Evolutionary conservation across 2,888 invertebrate species (phyloP).

Genomic region (Aspidiotus rigidus): DNA sequence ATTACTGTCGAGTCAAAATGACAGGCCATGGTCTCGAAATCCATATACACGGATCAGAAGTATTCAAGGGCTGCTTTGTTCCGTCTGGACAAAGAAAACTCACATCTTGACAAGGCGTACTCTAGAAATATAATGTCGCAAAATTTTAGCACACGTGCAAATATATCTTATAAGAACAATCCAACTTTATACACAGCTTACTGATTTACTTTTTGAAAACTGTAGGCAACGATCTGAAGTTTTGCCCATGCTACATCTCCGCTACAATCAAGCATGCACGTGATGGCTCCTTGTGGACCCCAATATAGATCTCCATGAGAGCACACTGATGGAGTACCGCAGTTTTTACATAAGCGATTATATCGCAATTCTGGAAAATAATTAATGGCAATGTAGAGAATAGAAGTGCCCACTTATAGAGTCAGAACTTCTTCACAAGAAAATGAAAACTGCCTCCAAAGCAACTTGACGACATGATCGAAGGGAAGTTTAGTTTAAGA

Average conservation of each 20-base stretch:
- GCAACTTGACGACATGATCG: too few relatives aligned
- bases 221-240: conserved; percentile 57
- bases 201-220: conserved; percentile 50
- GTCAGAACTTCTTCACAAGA: too few relatives aligned
- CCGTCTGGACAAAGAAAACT: conserved; percentile 71
- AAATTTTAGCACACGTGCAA: too few relatives aligned
- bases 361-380: conserved; percentile 52
- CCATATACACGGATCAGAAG: conserved; percentile 63
- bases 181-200: background rate
- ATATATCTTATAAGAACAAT: too few relatives aligned
- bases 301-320: conserved; percentile 64
- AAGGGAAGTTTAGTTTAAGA: too few relatives aligned
- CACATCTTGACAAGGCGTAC: conserved; percentile 46
- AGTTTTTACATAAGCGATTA: conserved; percentile 62
- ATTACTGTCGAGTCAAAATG: conserved; percentile 49
- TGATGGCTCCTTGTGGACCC: conserved; percentile 70
- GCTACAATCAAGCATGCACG: conserved; percentile 64
- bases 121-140: too few relatives aligned
- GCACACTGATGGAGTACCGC: conserved; percentile 55
- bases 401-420: too few relatives aligned
- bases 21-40: conserved; percentile 69
- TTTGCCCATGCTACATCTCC: conserved; percentile 80
- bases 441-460: too few relatives aligned
- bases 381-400: background rate
- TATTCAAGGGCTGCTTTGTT: conserved; percentile 51